A percentile compares a stretch with the other conserved stretches of the same genome.
Evolutionary conservation across 2,797 vertebrate genomes (phyloP).

Genomic region (Austrolebias charrua): DNA sequence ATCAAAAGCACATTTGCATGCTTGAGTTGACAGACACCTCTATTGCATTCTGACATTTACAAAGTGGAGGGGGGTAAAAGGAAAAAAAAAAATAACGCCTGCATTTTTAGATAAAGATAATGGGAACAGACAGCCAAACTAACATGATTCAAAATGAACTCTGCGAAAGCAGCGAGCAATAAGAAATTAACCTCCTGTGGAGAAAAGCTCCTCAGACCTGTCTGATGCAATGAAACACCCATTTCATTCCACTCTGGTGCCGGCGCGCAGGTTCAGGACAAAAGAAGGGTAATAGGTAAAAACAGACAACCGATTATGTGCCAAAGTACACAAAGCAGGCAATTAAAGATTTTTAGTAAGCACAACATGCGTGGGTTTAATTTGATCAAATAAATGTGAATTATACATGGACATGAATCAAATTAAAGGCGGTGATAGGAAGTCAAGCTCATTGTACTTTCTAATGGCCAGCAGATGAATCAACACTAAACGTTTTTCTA

Average conservation of each 20-base stretch:
- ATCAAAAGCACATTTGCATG: constrained; percentile 76
- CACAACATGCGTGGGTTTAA: constrained; percentile 9
- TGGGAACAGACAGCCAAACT: constrained; percentile 74
- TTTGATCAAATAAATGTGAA: constrained; percentile 19
- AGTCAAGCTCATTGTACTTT: background rate
- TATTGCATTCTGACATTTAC: constrained; percentile 79
- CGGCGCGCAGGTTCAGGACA: constrained; percentile 45
- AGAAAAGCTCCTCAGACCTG: constrained; percentile 72
- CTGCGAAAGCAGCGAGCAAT: constrained; percentile 63
- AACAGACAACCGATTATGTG: constrained; percentile 37
- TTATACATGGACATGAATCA: background rate
- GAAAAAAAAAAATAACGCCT: constrained; percentile 43
- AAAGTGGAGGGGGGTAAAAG: constrained; percentile 52
- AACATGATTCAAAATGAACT: constrained; percentile 77
- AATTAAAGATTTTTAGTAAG: constrained; percentile 16
- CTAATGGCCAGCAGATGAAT: constrained; percentile 4
- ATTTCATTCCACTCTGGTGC: constrained; percentile 66
- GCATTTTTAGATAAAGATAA: constrained; percentile 75
- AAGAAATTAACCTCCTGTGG: constrained; percentile 75
- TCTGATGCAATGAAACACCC: constrained; percentile 67
- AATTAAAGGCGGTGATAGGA: constrained; percentile 5
- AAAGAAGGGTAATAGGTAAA: constrained; percentile 47
- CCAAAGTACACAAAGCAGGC: constrained; percentile 27
- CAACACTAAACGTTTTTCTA: background rate
- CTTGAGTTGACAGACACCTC: constrained; percentile 72